phyloP scores from a whole-genome alignment of 2,797 vertebrate species.

The Lagocephalus sceleratus region DNA sequence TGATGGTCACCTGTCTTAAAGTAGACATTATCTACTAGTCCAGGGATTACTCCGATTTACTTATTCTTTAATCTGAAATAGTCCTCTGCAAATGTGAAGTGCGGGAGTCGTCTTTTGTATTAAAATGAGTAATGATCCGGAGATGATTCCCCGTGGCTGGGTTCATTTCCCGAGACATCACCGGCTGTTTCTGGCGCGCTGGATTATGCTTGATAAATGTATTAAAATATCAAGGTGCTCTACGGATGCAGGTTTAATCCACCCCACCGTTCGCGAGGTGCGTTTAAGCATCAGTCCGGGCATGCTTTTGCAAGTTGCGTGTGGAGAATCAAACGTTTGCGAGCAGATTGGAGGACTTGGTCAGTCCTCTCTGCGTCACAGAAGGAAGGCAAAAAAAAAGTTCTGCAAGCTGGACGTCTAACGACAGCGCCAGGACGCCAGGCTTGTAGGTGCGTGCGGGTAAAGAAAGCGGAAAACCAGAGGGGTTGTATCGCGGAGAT shows the following conservation, averaged over 20 bases:
- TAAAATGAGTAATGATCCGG: too few relatives aligned
- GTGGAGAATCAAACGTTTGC: constrained; percentile 1
- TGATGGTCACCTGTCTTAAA: background rate
- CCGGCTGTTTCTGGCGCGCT: too few relatives aligned
- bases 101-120: background rate
- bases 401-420: constrained; percentile 27
- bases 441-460: constrained; percentile 32
- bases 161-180: too few relatives aligned
- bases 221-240: too few relatives aligned
- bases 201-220: too few relatives aligned
- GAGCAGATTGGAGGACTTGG: constrained; percentile 22
- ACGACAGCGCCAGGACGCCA: constrained; percentile 13
- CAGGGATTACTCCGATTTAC: background rate
- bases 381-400: constrained; percentile 30
- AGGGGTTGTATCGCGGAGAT: constrained; percentile 41
- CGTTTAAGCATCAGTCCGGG: background rate
- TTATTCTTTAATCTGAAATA: background rate
- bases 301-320: constrained; percentile 14
- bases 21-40: background rate
- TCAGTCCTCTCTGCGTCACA: constrained; percentile 3
- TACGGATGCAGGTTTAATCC: too few relatives aligned
- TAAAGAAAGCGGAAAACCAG: constrained; percentile 24
- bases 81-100: background rate
- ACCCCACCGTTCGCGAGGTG: too few relatives aligned
- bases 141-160: too few relatives aligned